A percentile compares a stretch with the other conserved stretches of the same genome.
phyloP scores from a whole-genome alignment of 2,113 vertebrate species.

The Notothenia rossii region DNA sequence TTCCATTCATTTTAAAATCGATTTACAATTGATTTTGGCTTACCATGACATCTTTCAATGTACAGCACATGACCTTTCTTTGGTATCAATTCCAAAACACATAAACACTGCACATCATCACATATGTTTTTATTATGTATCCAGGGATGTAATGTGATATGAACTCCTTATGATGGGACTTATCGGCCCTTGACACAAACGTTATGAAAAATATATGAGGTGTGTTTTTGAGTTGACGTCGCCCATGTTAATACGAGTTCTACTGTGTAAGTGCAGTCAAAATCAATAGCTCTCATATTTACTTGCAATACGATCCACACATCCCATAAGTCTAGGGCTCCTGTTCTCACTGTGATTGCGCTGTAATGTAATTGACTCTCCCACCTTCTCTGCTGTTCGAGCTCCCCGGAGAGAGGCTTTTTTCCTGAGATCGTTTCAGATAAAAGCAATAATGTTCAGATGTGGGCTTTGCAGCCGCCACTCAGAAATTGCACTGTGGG shows the following conservation, averaged over 20 bases:
- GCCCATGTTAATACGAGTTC: conserved; percentile 29
- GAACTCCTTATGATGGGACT: not conserved
- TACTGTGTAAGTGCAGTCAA: conserved; percentile 46
- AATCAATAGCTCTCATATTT: conserved; percentile 73
- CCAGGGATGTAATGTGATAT: not conserved
- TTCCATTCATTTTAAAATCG: conserved; percentile 70
- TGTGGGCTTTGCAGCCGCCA: conserved; percentile 27
- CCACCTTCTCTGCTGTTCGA: conserved; percentile 36
- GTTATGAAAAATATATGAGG: conserved; percentile 48
- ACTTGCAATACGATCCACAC: conserved; percentile 58
- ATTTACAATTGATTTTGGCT: conserved; percentile 70
- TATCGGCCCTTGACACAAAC: conserved; percentile 20
- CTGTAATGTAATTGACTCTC: conserved; percentile 66
- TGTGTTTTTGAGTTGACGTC: conserved; percentile 24
- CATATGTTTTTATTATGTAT: conserved; percentile 1
- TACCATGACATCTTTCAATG: conserved; percentile 61
- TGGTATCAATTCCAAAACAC: conserved; percentile 35
- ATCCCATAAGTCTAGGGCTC: conserved; percentile 27
- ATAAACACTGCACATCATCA: conserved; percentile 19
- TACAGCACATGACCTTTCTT: conserved; percentile 45
- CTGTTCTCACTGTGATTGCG: conserved; percentile 43
- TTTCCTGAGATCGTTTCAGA: conserved; percentile 36
- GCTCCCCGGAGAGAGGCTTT: conserved; percentile 24
- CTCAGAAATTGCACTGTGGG: conserved; percentile 7
- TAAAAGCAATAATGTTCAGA: conserved; percentile 38